Evolutionary conservation across 2,888 invertebrate species (phyloP), one percentile per base, ranked within the genome.

Genomic region (Heteromurus nitidus): DNA sequence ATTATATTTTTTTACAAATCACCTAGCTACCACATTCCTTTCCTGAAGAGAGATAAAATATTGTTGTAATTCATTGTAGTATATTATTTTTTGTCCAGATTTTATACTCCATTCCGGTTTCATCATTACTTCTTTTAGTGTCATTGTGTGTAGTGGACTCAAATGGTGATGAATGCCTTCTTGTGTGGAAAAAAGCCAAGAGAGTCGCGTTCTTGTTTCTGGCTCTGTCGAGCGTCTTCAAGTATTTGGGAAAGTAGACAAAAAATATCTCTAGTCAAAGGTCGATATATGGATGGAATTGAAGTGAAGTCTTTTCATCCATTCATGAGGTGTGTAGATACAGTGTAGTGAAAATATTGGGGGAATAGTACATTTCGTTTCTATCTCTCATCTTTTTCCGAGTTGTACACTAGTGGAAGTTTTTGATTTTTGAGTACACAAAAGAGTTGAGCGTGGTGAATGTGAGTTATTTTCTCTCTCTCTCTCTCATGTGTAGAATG

Each of bases 351-450:
- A 36, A 36, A 36, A 13, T 36, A 13, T 5, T 9, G 36, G 13
- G 36, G 36, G 13, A 36, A 36, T 9, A 16, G 47, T 11, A 3
- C n/a, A 16, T 47, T 47, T 47, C 7, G 11, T 16, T 47, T 3
- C 47, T 3, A 16, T 47, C 3, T 5, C n/a, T 5, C 47, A 47
- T 11, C 11, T 5, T 16, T 47, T 13, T 36, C 36, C 36, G 13
- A 36, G 55, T 55, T 2, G 31, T 31, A 53, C 50, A 36, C 36
- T 16, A 20, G 53, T 53, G 13, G 9, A 31, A 26, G n/a, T 53
- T 50, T 28, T 18, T 30, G 53, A 2, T 42, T 36, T 36, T n/a
- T 31, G n/a, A 64, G 64, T 64, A 30, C 31, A 30, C 36, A n/a
- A n/a, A n/a, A n/a, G n/a, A 36, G 36, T 36, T 36, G 13, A 36